Evolutionary conservation across 2,113 vertebrate species (phyloP).

Genomic region (Brienomyrus brachyistius): DNA sequence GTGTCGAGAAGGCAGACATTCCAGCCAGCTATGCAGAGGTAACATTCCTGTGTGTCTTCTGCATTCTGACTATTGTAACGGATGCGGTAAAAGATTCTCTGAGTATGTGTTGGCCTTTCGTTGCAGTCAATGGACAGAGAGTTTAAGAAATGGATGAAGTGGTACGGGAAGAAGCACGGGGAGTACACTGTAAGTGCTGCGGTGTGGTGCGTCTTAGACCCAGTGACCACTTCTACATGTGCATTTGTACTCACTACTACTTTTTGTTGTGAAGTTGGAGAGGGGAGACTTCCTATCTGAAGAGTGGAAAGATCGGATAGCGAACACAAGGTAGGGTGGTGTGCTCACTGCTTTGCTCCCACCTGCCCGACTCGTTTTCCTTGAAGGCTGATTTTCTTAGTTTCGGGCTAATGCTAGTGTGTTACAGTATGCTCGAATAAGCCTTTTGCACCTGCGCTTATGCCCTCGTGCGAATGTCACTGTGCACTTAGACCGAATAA

Average conservation of each 20-base stretch:
- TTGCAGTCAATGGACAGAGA: slow-evolving; percentile 91
- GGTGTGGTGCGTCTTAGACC: neutral
- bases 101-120: slow-evolving; percentile 1
- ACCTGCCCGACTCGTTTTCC: neutral
- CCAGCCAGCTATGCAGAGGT: slow-evolving; percentile 98
- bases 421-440: neutral
- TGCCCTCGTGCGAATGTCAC: neutral
- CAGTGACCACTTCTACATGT: neutral
- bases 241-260: slow-evolving; percentile 21
- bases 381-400: neutral
- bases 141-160: slow-evolving; percentile 99
- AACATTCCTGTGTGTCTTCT: slow-evolving; percentile 19
- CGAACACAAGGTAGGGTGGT: slow-evolving; percentile 83
- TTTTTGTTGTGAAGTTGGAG: slow-evolving; percentile 73
- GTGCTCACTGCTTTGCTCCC: neutral
- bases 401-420: neutral
- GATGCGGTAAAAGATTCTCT: neutral
- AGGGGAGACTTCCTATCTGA: slow-evolving; percentile 97
- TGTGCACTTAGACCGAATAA: neutral
- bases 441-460: neutral
- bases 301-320: slow-evolving; percentile 95
- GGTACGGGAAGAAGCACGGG: slow-evolving; percentile 98
- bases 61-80: neutral
- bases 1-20: slow-evolving; percentile 96
- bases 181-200: slow-evolving; percentile 68